Percentiles rank a stretch among this genome's conserved stretches.
These are phyloP conservation scores for Apamea crenata DNA, from an alignment of 2,888 invertebrate species.

Conservation along the genomic window DNA sequence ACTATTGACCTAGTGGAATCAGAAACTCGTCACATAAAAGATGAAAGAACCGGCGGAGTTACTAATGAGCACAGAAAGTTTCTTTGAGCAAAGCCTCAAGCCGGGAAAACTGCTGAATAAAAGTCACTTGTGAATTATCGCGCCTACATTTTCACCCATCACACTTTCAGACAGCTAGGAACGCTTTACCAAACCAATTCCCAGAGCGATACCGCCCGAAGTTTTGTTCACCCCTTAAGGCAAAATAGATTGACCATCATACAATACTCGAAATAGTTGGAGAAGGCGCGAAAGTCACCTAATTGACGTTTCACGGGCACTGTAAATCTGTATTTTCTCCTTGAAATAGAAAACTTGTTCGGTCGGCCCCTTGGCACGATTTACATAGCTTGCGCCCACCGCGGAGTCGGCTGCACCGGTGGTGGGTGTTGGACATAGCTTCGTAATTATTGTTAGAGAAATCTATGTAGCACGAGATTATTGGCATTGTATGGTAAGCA, in stretches of 20 bases:
- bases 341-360: slow-evolving; percentile 76
- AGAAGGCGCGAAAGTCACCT: slow-evolving; percentile 73
- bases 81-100: slow-evolving; percentile 9
- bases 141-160: slow-evolving; percentile 60
- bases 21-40: slow-evolving; percentile 15
- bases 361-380: slow-evolving; percentile 70
- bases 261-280: slow-evolving; percentile 70
- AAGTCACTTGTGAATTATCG: slow-evolving; percentile 41
- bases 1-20: slow-evolving; percentile 14
- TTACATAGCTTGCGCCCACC: slow-evolving; percentile 71
- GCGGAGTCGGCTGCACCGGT: slow-evolving; percentile 48
- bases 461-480: slow-evolving; percentile 62
- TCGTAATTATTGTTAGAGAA: slow-evolving; percentile 70
- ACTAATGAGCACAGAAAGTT: slow-evolving; percentile 47
- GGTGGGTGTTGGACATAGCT: slow-evolving; percentile 67
- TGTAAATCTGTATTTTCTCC: slow-evolving; percentile 79
- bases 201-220: slow-evolving; percentile 55
- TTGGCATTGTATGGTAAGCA: slow-evolving; percentile 61
- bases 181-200: slow-evolving; percentile 43
- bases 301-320: slow-evolving; percentile 77
- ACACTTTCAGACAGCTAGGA: slow-evolving; percentile 37
- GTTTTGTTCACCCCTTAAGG: slow-evolving; percentile 68
- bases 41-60: slow-evolving; percentile 29
- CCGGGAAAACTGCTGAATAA: slow-evolving; percentile 34
- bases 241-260: slow-evolving; percentile 70